Evolutionary conservation across 1,140 invertebrate species (phyloP), one percentile per base, ranked within the genome.

Genomic region (Dendroctonus ponderosae): DNA sequence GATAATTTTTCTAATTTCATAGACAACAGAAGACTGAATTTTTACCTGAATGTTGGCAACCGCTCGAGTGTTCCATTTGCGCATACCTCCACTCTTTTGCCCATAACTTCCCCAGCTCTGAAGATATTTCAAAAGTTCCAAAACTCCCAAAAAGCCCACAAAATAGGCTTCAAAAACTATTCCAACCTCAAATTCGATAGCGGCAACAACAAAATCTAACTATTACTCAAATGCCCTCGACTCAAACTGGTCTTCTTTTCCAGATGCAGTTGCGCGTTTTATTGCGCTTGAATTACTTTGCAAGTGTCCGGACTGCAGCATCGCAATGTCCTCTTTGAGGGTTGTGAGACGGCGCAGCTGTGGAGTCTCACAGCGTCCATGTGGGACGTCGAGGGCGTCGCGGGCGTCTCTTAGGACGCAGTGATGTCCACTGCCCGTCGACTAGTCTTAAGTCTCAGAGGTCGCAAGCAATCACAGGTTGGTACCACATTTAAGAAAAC

Each of bases 381-480:
- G 46, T 58, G 38, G 38, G 48, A 12, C 40, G 43, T 49, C 58
- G 42, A 14, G 64, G 65, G 66, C 68, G 15, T 37, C n/a, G 57
- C 38, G 37, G 67, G 65, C 68, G 59, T 66, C 65, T 56, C 51
- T 26, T 46, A 56, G 66, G 59, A 75, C 75, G 71, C 71, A 73
- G 75, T 78, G 76, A 84, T 83, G 81, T 87, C 85, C 76, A 85
- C 85, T 79, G 86, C 86, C 77, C 87, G 87, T 82, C 82, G 86
- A 76, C 82, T 87, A 79, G 85, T 87, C 74, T 82, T 87, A 81
- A 87, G 84, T 80, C 82, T 87, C 80, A 81, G 85, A 74, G 81
- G 82, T 73, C 77, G 82, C 63, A 83, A 82, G 61, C 80, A 83
- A 72, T 82, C 81, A 71, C 66, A 67, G 66, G 66, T 67, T 26